Evolutionary conservation across 2,113 vertebrate species (phyloP), one percentile per base, ranked within the genome.

Genomic region (Athene cunicularia): DNA sequence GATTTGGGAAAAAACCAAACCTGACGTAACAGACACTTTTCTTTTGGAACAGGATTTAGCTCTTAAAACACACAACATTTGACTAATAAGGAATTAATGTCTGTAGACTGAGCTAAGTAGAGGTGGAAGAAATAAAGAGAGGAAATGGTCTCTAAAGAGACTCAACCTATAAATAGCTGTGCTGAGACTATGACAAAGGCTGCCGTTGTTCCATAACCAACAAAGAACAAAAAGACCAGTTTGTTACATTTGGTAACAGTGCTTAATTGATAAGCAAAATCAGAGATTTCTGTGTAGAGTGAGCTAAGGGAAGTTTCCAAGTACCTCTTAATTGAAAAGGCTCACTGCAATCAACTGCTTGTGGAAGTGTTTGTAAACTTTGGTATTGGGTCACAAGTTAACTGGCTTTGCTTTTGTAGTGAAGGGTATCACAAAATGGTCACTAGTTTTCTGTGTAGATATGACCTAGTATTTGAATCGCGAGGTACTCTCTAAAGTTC

Each of bases 101-200:
- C 81, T 83, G 50, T 77, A 67, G 74, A 58, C 66, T 50, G 76
- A 80, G 76, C 47, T 93, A 73, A 92, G 56, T 80, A 9, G 88
- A 73, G 37, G 79, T 90, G 49, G 77, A 83, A 96, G 89, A 94
- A 96, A 70, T 63, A 28, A 53, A 75, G 60, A 74, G 87, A 94
- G 90, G 91, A 97, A 97, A 84, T 75, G 63, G 75, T 86, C 47
- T 81, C 74, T 85, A 59, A 85, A 96, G 87, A 93, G 88, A 83
- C 20, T 10, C 74, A 94, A 66, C 30, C 94, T 97, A 97, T 95
- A 96, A 97, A 97, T 97, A 98, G 91, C 93, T 81, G 15, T 79
- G 79, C 88, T 86, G 80, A 88, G 60, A 43, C 37, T 53, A 14
- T 14, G 14, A 97, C 96, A 98, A 96, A 91, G 95, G 84, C 93